phyloP scores from a whole-genome alignment of 2,113 vertebrate species.

The Bujurquina vittata region DNA sequence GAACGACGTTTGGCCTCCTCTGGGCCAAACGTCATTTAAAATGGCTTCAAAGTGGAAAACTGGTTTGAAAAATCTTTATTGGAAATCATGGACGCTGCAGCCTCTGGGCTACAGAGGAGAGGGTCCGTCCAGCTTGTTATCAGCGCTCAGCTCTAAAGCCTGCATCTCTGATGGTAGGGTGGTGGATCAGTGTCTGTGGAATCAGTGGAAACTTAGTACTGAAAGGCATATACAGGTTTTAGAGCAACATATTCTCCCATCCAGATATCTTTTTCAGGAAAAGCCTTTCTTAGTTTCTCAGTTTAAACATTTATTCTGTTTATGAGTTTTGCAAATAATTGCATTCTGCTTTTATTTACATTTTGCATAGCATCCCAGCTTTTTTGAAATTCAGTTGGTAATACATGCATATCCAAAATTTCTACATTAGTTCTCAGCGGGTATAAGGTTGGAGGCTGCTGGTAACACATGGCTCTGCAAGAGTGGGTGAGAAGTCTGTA shows the following conservation, averaged over 20 bases:
- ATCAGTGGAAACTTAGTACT: not conserved
- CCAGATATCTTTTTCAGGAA: too few relatives aligned
- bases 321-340: too few relatives aligned
- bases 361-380: accelerated
- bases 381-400: not conserved
- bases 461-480: too few relatives aligned
- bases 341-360: not conserved
- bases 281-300: not conserved
- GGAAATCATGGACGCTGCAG: not conserved
- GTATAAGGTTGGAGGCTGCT: not conserved
- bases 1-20: too few relatives aligned
- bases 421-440: not conserved
- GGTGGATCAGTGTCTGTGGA: not conserved
- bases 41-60: not conserved
- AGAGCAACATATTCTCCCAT: not conserved
- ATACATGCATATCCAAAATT: accelerated
- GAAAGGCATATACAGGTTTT: not conserved
- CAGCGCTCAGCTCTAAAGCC: not conserved
- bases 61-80: not conserved
- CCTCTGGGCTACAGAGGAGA: not conserved
- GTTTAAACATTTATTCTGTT: not conserved
- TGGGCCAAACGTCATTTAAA: not conserved
- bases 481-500: too few relatives aligned
- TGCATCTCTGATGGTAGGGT: not conserved
- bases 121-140: not conserved